phyloP scores from a whole-genome alignment of 2,888 invertebrate species.

The Drosophila paramelanica region DNA sequence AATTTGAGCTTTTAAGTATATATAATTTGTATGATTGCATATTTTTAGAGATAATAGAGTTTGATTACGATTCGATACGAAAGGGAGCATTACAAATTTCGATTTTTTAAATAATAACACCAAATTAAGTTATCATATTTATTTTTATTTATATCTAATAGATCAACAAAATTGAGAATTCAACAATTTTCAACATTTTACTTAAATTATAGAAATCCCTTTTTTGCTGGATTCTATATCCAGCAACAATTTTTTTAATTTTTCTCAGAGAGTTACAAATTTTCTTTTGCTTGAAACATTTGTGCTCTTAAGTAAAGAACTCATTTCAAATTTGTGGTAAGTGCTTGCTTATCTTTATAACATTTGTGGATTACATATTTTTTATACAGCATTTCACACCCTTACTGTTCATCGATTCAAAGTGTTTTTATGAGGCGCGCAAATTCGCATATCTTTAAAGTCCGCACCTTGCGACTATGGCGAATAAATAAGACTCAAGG shows the following conservation, averaged over 20 bases:
- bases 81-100: not conserved
- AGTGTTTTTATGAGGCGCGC: slow-evolving; percentile 14
- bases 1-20: not conserved
- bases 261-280: too few relatives aligned
- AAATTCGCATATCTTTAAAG: slow-evolving; percentile 5
- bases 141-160: too few relatives aligned
- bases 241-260: too few relatives aligned
- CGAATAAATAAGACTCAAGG: slow-evolving; percentile 15
- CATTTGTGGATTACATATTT: not conserved
- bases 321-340: not conserved
- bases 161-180: too few relatives aligned
- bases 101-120: too few relatives aligned
- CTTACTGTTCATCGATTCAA: slow-evolving; percentile 2
- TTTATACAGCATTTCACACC: not conserved
- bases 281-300: too few relatives aligned
- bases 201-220: too few relatives aligned
- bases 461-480: not conserved
- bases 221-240: too few relatives aligned
- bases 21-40: not conserved
- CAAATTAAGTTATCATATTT: too few relatives aligned
- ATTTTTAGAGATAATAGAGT: too few relatives aligned
- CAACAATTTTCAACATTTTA: too few relatives aligned
- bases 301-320: not conserved
- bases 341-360: not conserved
- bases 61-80: not conserved